These are phyloP conservation scores for Drosophila acutilabella DNA, from an alignment of 2,888 invertebrate genomes.

Conservation along the genomic window DNA sequence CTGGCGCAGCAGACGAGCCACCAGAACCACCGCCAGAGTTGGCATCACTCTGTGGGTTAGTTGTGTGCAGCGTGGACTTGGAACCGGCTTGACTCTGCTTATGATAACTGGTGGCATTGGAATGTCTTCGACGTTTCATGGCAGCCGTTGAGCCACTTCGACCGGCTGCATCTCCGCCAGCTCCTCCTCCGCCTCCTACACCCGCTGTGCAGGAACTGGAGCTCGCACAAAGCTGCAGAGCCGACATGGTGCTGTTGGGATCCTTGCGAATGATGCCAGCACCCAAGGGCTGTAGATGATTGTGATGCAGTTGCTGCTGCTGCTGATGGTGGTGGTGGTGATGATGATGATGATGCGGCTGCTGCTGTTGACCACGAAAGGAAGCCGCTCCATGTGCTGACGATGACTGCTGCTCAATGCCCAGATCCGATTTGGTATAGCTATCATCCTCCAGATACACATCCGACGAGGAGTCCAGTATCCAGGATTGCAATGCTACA, in stretches of 20 bases:
- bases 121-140: conserved; percentile 85
- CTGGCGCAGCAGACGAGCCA: conserved; percentile 33
- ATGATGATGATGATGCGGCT: conserved; percentile 61
- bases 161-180: conserved; percentile 13
- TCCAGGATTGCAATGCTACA: conserved; percentile 80
- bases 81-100: conserved; percentile 60
- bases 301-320: conserved; percentile 52
- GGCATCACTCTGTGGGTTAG: conserved; percentile 8
- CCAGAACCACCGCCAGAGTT: conserved; percentile 63
- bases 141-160: conserved; percentile 46
- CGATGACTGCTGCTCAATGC: conserved; percentile 80
- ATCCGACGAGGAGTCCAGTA: conserved; percentile 83
- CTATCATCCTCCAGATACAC: conserved; percentile 84
- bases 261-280: conserved; percentile 86
- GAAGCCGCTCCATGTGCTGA: conserved; percentile 37
- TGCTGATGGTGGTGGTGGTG: conserved; percentile 58
- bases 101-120: conserved; percentile 82
- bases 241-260: conserved; percentile 88
- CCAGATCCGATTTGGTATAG: conserved; percentile 85
- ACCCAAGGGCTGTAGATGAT: conserved; percentile 69
- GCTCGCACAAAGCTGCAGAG: conserved; percentile 85
- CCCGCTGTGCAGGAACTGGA: conserved; percentile 13
- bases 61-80: conserved; percentile 54
- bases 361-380: conserved; percentile 42
- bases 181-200: neutral